phyloP scores from a whole-genome alignment of 2,797 vertebrate genomes.

The Forpus xanthops region DNA sequence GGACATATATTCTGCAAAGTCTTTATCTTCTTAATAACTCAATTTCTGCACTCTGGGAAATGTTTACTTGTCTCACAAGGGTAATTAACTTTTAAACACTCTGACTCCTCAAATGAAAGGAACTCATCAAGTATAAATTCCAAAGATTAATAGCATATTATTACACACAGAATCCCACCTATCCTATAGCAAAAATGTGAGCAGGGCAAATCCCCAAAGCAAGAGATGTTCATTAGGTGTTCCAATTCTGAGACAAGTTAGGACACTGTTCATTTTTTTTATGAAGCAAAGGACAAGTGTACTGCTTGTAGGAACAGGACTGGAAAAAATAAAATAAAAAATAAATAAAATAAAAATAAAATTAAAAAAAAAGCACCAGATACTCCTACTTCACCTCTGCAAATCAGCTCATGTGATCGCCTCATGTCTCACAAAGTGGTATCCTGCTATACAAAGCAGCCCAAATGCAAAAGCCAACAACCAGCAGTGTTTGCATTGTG shows the following conservation, averaged over 20 bases:
- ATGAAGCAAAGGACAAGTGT: neutral
- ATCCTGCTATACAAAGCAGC: neutral
- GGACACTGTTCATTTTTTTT: neutral
- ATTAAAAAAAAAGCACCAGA: neutral
- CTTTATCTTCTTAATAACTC: neutral
- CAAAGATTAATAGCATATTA: neutral
- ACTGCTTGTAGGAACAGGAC: neutral
- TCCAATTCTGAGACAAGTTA: slow-evolving; percentile 33
- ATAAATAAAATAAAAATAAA: neutral
- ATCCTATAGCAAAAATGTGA: neutral
- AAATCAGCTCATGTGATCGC: neutral
- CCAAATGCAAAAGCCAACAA: neutral
- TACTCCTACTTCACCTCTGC: neutral
- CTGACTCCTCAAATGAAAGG: slow-evolving; percentile 14
- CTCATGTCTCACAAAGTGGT: neutral
- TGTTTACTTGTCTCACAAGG: neutral
- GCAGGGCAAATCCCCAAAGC: slow-evolving; percentile 24
- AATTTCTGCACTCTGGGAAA: neutral
- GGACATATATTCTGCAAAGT: neutral
- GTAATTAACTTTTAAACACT: slow-evolving; percentile 21
- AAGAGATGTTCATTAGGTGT: neutral
- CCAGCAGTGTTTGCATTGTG: neutral
- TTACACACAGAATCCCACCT: neutral
- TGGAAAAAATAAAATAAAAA: neutral
- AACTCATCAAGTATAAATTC: slow-evolving; percentile 10